Evolutionary conservation across 2,888 invertebrate genomes (phyloP).

Genomic region (Arenicola marina): DNA sequence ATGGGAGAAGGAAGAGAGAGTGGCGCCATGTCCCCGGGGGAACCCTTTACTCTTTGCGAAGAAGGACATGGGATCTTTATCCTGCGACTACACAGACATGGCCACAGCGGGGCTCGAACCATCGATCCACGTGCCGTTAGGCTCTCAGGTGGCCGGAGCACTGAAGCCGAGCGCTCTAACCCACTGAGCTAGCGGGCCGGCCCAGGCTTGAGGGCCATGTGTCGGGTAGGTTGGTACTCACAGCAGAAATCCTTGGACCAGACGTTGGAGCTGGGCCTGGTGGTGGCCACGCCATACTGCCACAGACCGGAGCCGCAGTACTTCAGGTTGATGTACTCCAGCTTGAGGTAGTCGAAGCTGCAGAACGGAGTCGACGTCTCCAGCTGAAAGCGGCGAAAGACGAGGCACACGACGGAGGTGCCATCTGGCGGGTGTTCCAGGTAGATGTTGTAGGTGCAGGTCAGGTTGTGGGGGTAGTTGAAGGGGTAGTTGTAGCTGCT

Average conservation of each 20-base stretch:
- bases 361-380: constrained; percentile 34
- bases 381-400: constrained; percentile 31
- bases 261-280: constrained; percentile 24
- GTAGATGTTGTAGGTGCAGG: constrained; percentile 30
- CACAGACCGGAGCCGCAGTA: constrained; percentile 35
- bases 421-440: constrained; percentile 5
- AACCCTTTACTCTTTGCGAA: too few species aligned
- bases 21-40: too few species aligned
- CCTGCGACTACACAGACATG: too few species aligned
- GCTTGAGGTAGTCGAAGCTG: constrained; percentile 35
- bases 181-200: too few species aligned
- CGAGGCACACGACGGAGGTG: constrained; percentile 28
- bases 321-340: constrained; percentile 22
- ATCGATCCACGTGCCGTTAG: too few species aligned
- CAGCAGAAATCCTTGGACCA: constrained; percentile 36
- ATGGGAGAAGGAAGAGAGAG: too few species aligned
- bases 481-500: constrained; percentile 36
- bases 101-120: too few species aligned
- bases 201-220: too few species aligned
- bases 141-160: too few species aligned
- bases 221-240: too few species aligned
- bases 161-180: too few species aligned
- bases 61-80: too few species aligned
- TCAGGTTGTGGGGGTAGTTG: constrained; percentile 36
- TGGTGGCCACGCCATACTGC: constrained; percentile 29